Percentiles rank a stretch among this genome's conserved stretches.
Evolutionary conservation across 1,140 invertebrate genomes (phyloP).

Genomic region (Drosophila rhopaloa): DNA sequence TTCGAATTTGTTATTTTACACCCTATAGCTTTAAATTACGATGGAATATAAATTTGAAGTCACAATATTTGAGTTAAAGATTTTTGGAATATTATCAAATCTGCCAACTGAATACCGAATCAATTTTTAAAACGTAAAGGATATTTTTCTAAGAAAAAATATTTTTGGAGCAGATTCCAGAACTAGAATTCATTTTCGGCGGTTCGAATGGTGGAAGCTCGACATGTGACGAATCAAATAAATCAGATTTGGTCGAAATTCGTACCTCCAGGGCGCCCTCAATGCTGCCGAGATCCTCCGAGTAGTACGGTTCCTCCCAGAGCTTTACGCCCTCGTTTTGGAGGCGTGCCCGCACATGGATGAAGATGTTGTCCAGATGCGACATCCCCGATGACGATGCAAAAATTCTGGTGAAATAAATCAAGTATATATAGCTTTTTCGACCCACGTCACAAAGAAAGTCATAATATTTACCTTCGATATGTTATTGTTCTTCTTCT

Average conservation of each 20-base stretch:
- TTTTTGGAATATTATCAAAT: too few species aligned
- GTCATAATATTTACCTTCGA: conserved; percentile 17
- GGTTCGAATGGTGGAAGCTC: too few species aligned
- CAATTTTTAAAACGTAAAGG: too few species aligned
- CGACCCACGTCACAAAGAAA: conserved; percentile 20
- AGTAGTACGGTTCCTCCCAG: conserved; percentile 89
- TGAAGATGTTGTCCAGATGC: conserved; percentile 87
- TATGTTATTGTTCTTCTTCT: conserved; percentile 35
- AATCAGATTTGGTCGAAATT: not conserved
- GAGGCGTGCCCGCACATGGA: conserved; percentile 88
- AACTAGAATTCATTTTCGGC: too few species aligned
- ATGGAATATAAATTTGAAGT: too few species aligned
- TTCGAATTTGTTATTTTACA: too few species aligned
- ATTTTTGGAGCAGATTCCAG: too few species aligned
- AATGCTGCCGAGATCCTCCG: conserved; percentile 82
- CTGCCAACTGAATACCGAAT: not conserved
- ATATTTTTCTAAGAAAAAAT: too few species aligned
- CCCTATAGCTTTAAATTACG: too few species aligned
- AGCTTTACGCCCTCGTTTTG: conserved; percentile 89
- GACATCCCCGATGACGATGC: conserved; percentile 51
- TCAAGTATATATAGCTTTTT: not conserved
- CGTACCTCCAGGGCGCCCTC: conserved; percentile 85
- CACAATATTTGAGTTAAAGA: too few species aligned
- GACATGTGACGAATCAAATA: too few species aligned
- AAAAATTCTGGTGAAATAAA: not conserved